Percentiles rank a stretch among this genome's conserved stretches.
These are phyloP conservation scores for Bombus waltoni DNA, from an alignment of 1,140 invertebrate species.

Conservation along the genomic window DNA sequence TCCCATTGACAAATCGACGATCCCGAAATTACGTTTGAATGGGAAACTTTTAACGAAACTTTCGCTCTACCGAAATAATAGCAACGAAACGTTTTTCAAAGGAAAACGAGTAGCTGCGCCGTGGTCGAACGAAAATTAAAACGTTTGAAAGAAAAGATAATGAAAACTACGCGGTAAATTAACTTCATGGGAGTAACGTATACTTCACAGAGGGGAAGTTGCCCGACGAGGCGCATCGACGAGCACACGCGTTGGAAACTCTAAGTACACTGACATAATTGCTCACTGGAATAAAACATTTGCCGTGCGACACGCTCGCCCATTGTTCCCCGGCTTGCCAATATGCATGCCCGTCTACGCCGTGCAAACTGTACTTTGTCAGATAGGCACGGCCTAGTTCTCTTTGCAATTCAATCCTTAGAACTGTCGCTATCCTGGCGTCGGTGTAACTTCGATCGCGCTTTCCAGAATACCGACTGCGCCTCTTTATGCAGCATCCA, in stretches of 20 bases:
- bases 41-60: not conserved
- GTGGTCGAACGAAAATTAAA: too few relatives aligned
- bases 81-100: not conserved
- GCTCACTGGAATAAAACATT: slow-evolving; percentile 51
- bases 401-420: slow-evolving; percentile 52
- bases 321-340: slow-evolving; percentile 53
- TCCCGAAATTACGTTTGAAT: not conserved
- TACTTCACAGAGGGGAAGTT: slow-evolving; percentile 21
- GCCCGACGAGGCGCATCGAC: not conserved
- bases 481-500: slow-evolving; percentile 54
- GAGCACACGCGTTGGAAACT: slow-evolving; percentile 31
- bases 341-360: slow-evolving; percentile 33
- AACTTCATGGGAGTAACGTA: not conserved
- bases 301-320: slow-evolving; percentile 45
- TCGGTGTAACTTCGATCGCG: slow-evolving; percentile 52
- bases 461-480: slow-evolving; percentile 17
- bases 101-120: not conserved
- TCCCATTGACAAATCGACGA: not conserved
- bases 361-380: slow-evolving; percentile 30
- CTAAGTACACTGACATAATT: slow-evolving; percentile 44
- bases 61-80: not conserved
- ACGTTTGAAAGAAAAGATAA: too few relatives aligned
- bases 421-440: slow-evolving; percentile 41
- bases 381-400: slow-evolving; percentile 52
- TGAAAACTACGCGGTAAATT: not conserved